Evolutionary conservation across 1,140 invertebrate genomes (phyloP), one percentile per base, ranked within the genome.

Genomic region (Cotesia typhae): DNA sequence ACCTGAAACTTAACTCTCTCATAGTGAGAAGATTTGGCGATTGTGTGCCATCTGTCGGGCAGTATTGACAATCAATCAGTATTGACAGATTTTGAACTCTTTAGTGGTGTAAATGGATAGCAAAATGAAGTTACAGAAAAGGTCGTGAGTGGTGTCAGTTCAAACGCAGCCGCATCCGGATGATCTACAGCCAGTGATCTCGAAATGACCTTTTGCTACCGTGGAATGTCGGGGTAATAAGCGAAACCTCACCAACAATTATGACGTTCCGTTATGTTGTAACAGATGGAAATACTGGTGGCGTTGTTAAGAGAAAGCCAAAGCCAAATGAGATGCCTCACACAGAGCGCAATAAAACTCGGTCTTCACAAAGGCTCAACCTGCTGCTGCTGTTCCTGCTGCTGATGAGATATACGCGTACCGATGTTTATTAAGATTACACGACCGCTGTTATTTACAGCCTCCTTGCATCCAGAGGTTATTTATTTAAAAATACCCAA

Each of bases 361-460:
- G 68, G 55, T 59, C 71, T 74, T 79, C 73, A 75, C 74, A 74
- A 77, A 74, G 74, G 78, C 41, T 28, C 28, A 28, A 28, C 28
- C 28, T 28, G 28, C 28, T 28, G 28, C 28, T 28, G 20, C 20
- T 28, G 20, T n/a, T n/a, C n/a, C 20, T 28, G 20, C 41, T 47
- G 78, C 74, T 78, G 78, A 76, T 74, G 65, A 53, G 67, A 69
- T 37, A 76, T 80, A 76, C 79, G 75, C 78, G 28, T 28, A 28
- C 28, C 28, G 78, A 82, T 85, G 81, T 83, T 85, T 84, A 82
- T 85, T 84, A 75, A 80, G 80, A 82, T 80, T 84, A 80, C 75
- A 70, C 66, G 71, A 53, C 71, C 51, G 67, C 64, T 41, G 37
- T 41, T 7, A 66, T 53, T 71, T 9, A 47, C 41, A 53, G 28